Conservation (phyloP, 2,113 vertebrate species). For the Limanda limanda region DNA sequence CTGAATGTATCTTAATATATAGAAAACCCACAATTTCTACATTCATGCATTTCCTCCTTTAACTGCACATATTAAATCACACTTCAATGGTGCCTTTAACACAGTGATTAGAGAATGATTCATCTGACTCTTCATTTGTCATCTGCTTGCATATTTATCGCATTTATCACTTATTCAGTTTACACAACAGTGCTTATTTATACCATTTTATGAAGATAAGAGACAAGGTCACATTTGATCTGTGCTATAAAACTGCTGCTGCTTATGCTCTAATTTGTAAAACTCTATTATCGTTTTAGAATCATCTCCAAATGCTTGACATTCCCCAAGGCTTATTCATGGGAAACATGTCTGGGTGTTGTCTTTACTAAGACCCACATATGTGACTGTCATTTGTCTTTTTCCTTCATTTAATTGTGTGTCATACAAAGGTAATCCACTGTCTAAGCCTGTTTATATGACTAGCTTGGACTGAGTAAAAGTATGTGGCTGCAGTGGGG, state of each 20-base stretch:
- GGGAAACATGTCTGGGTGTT: background rate
- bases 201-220: slow-evolving; percentile 33
- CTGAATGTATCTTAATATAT: background rate
- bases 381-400: background rate
- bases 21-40: background rate
- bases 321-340: slow-evolving; percentile 6
- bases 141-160: background rate
- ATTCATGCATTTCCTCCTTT: background rate
- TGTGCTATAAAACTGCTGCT: background rate
- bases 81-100: background rate
- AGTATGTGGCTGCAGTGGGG: background rate
- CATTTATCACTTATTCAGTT: slow-evolving; percentile 26
- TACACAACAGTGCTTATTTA: slow-evolving; percentile 31
- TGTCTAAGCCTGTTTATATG: background rate
- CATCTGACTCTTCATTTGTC: background rate
- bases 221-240: slow-evolving; percentile 2
- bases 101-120: background rate
- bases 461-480: background rate
- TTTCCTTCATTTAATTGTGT: background rate
- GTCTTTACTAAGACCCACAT: background rate
- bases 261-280: background rate
- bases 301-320: background rate
- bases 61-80: background rate
- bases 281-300: background rate
- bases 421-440: background rate